Percentiles rank a stretch among this genome's conserved stretches.
Evolutionary conservation across 2,113 vertebrate genomes (phyloP).

Genomic region (Psammodynastes pulverulentus): DNA sequence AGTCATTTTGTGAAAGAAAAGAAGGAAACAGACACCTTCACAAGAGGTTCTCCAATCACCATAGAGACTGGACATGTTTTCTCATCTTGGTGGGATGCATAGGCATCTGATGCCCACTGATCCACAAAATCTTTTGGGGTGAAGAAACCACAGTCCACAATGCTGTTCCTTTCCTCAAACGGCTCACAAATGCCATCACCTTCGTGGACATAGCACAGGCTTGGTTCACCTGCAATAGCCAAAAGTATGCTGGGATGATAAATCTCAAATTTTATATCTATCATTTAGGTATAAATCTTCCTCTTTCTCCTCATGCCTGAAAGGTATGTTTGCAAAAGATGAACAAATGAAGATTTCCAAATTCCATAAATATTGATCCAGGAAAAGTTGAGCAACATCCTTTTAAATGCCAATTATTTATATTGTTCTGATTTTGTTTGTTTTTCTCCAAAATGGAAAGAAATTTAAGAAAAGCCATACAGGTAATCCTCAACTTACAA

Average conservation of each 20-base stretch:
- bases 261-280: neutral
- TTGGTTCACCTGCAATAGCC: constrained; percentile 81
- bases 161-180: constrained; percentile 79
- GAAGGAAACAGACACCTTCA: constrained; percentile 68
- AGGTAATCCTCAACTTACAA: neutral
- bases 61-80: constrained; percentile 77
- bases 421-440: neutral
- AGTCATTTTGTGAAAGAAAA: neutral
- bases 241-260: neutral
- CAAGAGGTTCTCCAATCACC: constrained; percentile 82
- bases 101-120: constrained; percentile 85
- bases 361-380: neutral
- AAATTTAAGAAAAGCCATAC: neutral
- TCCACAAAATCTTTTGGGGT: constrained; percentile 81
- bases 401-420: neutral
- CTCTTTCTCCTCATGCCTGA: neutral
- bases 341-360: neutral
- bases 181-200: constrained; percentile 87
- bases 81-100: constrained; percentile 77
- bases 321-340: neutral
- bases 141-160: constrained; percentile 83
- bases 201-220: constrained; percentile 83
- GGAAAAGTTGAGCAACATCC: neutral
- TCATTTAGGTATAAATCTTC: neutral
- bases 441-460: neutral